These are phyloP conservation scores for Scaptodrosophila latifasciaeformis DNA, from an alignment of 2,888 invertebrate species.

Conservation along the genomic window DNA sequence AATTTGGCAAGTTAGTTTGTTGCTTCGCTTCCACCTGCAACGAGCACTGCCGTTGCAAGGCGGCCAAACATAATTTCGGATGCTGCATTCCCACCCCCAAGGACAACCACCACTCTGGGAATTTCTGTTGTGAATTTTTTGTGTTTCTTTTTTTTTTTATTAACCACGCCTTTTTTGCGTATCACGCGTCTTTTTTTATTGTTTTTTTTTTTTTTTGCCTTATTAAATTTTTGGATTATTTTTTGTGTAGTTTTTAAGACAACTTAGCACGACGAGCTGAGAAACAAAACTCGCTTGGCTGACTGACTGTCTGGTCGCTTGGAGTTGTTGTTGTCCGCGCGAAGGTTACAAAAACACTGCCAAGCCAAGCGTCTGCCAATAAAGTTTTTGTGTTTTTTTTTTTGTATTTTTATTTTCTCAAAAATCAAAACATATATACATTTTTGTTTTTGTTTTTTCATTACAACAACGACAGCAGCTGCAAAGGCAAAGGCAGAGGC, in stretches of 20 bases:
- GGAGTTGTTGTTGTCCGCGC: slow-evolving; percentile 29
- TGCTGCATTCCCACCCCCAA: slow-evolving; percentile 24
- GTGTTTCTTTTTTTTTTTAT: neutral
- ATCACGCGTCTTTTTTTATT: neutral
- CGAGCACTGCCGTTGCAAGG: neutral
- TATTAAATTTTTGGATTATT: too few species aligned
- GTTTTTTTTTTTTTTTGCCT: too few species aligned
- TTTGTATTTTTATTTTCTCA: slow-evolving; percentile 16
- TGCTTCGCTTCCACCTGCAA: slow-evolving; percentile 11
- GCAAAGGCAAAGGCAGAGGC: neutral
- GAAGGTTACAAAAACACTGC: slow-evolving; percentile 60
- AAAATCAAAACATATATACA: slow-evolving; percentile 37
- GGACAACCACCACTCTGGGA: slow-evolving; percentile 15
- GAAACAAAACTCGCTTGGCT: slow-evolving; percentile 36
- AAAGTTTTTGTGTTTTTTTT: slow-evolving; percentile 30
- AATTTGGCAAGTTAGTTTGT: neutral
- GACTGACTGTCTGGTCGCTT: slow-evolving; percentile 13
- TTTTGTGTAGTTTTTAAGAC: neutral
- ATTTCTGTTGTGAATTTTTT: slow-evolving; percentile 28
- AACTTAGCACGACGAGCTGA: neutral
- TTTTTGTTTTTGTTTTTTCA: slow-evolving; percentile 44
- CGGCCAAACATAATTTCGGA: slow-evolving; percentile 21
- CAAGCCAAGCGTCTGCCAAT: slow-evolving; percentile 30
- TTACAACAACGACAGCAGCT: slow-evolving; percentile 28
- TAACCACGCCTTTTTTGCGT: slow-evolving; percentile 20